These are phyloP conservation scores for Ametastegia equiseti DNA, from an alignment of 2,888 invertebrate genomes.

Conservation along the genomic window DNA sequence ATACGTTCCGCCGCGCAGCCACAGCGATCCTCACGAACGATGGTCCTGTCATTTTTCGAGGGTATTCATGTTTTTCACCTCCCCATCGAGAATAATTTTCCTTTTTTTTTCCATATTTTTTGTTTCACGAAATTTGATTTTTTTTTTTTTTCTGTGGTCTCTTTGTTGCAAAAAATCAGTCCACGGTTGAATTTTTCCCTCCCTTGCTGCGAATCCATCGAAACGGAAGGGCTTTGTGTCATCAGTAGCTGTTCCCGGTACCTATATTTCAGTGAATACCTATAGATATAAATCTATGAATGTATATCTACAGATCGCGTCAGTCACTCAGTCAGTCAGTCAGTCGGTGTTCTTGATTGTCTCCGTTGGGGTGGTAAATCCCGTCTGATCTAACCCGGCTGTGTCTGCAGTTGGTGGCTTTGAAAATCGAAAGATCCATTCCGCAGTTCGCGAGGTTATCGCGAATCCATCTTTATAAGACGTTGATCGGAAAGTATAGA, in stretches of 20 bases:
- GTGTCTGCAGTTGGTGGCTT: background rate
- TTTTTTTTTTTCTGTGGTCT: background rate
- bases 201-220: background rate
- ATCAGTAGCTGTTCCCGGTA: constrained; percentile 10
- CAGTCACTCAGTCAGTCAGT: too few species aligned
- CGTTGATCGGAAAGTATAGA: background rate
- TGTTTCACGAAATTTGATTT: background rate
- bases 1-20: background rate
- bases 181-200: too few species aligned
- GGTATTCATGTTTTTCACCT: background rate
- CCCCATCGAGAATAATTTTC: background rate
- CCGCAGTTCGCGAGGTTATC: background rate
- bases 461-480: background rate
- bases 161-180: too few species aligned
- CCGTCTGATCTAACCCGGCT: constrained; percentile 15
- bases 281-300: background rate
- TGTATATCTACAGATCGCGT: constrained; percentile 27
- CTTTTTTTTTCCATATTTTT: background rate
- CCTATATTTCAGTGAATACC: too few species aligned
- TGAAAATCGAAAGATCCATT: constrained; percentile 23
- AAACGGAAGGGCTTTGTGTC: background rate
- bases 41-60: constrained; percentile 20
- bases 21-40: background rate
- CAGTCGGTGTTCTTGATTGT: constrained; percentile 17
- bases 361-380: constrained; percentile 31